Evolutionary conservation across 2,797 vertebrate species (phyloP), one percentile per base, ranked within the genome.

Genomic region (Molossus molossus): DNA sequence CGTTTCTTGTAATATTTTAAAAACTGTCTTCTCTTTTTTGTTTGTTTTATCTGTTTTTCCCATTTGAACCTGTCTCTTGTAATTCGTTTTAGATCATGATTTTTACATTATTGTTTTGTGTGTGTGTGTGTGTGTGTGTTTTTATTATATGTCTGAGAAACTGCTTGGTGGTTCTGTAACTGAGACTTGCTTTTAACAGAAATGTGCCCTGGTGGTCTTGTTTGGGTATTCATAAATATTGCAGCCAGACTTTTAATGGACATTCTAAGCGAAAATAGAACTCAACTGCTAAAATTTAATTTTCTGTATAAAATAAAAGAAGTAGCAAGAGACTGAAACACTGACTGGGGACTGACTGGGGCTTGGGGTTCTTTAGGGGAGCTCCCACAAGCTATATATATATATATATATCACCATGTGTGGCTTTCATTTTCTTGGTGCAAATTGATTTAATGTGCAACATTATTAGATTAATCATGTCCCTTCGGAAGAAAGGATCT

Each of bases 211-310:
- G 98, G 97, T 81, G 97, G 98, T 96, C 98, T 97, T 98, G 98
- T 98, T 99, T 98, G 98, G 97, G 96, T 91, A 70, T 98, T 98
- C 97, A 98, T 99, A 99, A 99, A 99, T 99, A 98, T 99, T 98
- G 98, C 98, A 95, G 98, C 98, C 98, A 98, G 97, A 94, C 97
- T 97, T 97, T 98, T 97, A 98, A 98, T 97, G 96, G 89, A 87
- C 98, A 97, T 88, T 94, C 97, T 98, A 95, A 96, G 98, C n/a
- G 97, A 98, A 98, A 98, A 97, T 98, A 98, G 98, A 98, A 98
- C 98, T 98, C 91, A 94, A 98, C 95, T 67, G 90, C 97, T 98
- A 98, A 98, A 97, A 97, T 98, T 98, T 97, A 95, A 97, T 98
- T 98, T 98, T 98, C 98, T 95, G 95, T 92, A 73, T 93, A 97